phyloP scores from a whole-genome alignment of 2,888 invertebrate genomes.

The Sarcophaga variegata region DNA sequence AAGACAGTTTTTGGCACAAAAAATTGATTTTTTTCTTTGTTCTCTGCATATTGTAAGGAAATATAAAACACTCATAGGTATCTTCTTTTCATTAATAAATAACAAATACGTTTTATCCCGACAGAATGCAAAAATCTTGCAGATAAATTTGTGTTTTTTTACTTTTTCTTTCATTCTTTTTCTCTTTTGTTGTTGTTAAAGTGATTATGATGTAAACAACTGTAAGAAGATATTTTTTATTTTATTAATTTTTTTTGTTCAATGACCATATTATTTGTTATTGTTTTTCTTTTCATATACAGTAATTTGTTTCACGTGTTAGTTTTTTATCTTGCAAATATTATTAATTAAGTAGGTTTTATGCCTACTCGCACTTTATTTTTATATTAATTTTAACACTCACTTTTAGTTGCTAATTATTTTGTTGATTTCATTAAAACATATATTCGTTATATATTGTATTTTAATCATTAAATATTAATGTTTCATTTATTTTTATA shows the following conservation, averaged over 20 bases:
- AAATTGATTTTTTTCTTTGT: background rate
- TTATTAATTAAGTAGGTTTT: background rate
- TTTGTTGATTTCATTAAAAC: conserved; percentile 39
- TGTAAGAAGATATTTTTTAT: conserved; percentile 1
- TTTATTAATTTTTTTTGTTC: background rate
- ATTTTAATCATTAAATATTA: conserved; percentile 40
- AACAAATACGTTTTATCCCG: too few species aligned
- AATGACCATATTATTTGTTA: conserved; percentile 14
- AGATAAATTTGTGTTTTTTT: too few species aligned
- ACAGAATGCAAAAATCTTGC: too few species aligned
- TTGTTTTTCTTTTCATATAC: conserved; percentile 23
- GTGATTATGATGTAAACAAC: background rate
- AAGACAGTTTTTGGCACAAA: background rate
- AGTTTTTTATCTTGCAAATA: conserved; percentile 1
- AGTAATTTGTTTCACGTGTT: conserved; percentile 45
- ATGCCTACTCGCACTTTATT: background rate
- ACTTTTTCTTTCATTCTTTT: too few species aligned
- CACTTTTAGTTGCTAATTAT: conserved; percentile 42
- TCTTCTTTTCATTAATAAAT: background rate
- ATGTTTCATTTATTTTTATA: conserved; percentile 45
- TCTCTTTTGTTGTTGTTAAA: too few species aligned
- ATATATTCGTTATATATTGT: background rate
- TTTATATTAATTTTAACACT: conserved; percentile 25
- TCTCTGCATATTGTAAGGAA: background rate
- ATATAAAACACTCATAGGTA: background rate